Percentiles rank a stretch among this genome's conserved stretches.
phyloP scores from a whole-genome alignment of 2,888 invertebrate genomes.

The Diogma glabrata region DNA sequence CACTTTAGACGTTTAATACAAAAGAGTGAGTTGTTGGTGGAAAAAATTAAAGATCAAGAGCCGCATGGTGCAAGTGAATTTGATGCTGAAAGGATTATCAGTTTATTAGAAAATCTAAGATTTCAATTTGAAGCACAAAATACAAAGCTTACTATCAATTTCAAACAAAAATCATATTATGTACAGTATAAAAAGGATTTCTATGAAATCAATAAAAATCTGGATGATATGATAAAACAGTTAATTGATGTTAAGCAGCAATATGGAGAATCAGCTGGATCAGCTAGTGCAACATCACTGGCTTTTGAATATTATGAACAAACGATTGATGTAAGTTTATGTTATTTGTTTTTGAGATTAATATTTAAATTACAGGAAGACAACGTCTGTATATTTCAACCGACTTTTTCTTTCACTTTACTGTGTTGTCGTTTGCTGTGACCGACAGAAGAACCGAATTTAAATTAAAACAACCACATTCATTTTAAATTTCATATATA shows the following conservation, averaged over 20 bases:
- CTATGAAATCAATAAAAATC: slow-evolving; percentile 54
- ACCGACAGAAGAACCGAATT: too few relatives aligned
- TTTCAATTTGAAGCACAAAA: slow-evolving; percentile 53
- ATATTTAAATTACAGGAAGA: too few relatives aligned
- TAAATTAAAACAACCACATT: too few relatives aligned
- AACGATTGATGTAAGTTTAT: slow-evolving; percentile 57
- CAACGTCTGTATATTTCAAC: too few relatives aligned
- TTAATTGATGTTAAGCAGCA: slow-evolving; percentile 50
- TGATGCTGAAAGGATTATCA: slow-evolving; percentile 56
- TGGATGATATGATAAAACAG: slow-evolving; percentile 54
- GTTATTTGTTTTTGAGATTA: too few relatives aligned
- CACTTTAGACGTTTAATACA: slow-evolving; percentile 51
- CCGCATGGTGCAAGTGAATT: slow-evolving; percentile 52
- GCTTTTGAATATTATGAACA: slow-evolving; percentile 67
- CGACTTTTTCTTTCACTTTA: too few relatives aligned
- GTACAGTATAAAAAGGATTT: slow-evolving; percentile 58
- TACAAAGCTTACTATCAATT: slow-evolving; percentile 46
- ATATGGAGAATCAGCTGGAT: slow-evolving; percentile 58
- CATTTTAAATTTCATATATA: too few relatives aligned
- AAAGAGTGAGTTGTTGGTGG: slow-evolving; percentile 56
- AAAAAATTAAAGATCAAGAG: slow-evolving; percentile 58
- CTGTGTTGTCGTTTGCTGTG: too few relatives aligned
- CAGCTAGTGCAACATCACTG: slow-evolving; percentile 55
- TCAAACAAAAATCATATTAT: slow-evolving; percentile 56
- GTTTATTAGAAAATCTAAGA: slow-evolving; percentile 47